Conservation (phyloP, 2,888 invertebrate genomes). For the Heliconius ethilla region DNA sequence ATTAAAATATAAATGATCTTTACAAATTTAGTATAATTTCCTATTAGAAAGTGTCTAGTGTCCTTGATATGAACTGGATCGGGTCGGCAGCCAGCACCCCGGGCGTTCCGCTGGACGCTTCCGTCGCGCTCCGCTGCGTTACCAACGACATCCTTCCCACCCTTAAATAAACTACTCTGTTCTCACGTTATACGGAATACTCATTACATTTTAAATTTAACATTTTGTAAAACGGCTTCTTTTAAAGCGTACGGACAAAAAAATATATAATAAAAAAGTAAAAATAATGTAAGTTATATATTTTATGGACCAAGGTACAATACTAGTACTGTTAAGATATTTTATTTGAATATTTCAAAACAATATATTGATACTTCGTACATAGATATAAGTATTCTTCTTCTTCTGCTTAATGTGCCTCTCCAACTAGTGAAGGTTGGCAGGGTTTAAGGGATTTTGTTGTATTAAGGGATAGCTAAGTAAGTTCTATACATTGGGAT, state of each 20-base stretch:
- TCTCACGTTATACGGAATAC: background rate
- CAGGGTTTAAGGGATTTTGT: no score
- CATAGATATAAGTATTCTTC: background rate
- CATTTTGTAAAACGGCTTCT: background rate
- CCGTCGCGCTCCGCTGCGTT: conserved; percentile 57
- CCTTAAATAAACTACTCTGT: conserved; percentile 25
- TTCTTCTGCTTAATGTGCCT: no score
- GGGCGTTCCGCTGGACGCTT: conserved; percentile 61
- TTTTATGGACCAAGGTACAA: no score
- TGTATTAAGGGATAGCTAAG: no score
- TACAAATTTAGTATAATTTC: conserved; percentile 8
- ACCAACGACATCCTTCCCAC: conserved; percentile 41
- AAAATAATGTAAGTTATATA: no score
- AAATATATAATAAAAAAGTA: no score
- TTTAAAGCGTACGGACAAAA: no score
- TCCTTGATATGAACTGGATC: conserved; percentile 43
- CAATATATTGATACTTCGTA: background rate
- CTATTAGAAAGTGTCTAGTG: conserved; percentile 39
- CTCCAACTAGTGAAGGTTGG: no score
- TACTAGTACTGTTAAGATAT: no score
- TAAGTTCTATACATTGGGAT: no score
- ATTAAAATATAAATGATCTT: background rate
- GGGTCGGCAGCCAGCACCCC: conserved; percentile 54
- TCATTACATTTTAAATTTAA: background rate
- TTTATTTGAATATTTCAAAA: background rate